Evolutionary conservation across 1,140 invertebrate genomes (phyloP).

Genomic region (Batillaria attramentaria): DNA sequence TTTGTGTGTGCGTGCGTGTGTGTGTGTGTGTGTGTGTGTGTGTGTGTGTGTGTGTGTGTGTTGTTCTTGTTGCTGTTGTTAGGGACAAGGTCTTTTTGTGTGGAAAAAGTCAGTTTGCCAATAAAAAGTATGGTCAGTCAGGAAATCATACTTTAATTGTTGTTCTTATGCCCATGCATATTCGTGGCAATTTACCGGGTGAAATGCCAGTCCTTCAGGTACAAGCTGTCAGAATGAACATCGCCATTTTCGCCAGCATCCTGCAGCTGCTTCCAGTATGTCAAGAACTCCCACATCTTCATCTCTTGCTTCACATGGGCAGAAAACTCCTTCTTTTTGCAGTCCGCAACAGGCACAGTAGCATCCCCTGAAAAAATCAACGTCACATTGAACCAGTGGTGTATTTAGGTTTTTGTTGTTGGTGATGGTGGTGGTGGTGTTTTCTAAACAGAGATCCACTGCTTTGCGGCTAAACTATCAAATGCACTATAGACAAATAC

Average conservation of each 20-base stretch:
- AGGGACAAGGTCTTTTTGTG: too few species aligned
- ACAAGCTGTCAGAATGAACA: conserved; percentile 55
- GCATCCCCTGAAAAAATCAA: conserved; percentile 70
- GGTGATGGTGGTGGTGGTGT: too few species aligned
- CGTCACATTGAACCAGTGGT: too few species aligned
- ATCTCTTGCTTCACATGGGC: conserved; percentile 79
- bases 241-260: conserved; percentile 29
- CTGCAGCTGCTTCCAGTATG: conserved; percentile 52
- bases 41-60: too few species aligned
- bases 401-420: too few species aligned
- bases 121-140: neutral
- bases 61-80: too few species aligned
- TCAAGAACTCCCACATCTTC: conserved; percentile 68
- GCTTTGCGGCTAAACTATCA: neutral
- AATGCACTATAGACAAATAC: neutral
- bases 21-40: too few species aligned
- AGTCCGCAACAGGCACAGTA: conserved; percentile 84
- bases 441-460: too few species aligned
- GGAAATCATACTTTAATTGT: neutral
- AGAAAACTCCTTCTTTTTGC: conserved; percentile 80
- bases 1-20: too few species aligned
- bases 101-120: neutral
- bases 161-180: neutral
- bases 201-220: conserved; percentile 74
- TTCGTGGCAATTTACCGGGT: conserved; percentile 62